Base-by-base conservation (phyloP, 2,797 vertebrate genomes). In the Coracias cyanogaster region DNA sequence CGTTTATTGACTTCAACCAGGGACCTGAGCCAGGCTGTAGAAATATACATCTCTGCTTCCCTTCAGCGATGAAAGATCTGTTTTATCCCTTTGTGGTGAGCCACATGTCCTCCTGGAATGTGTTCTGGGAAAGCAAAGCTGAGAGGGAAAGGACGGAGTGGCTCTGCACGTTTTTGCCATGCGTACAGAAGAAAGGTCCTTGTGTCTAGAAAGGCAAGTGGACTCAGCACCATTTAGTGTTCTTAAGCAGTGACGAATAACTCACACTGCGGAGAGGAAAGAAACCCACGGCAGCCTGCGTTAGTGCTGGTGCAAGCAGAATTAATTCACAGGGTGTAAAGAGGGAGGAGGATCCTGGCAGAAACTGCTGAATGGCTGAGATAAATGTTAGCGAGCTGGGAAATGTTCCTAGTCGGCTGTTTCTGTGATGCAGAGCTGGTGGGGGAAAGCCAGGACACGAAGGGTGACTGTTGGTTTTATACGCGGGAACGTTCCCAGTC, bases 231-330 rank as follows among this genome's bases (percentile, higher is more conserved):
- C 58, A 21, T 79, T 74, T 86, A 69, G 67, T 85, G 28, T 69
- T 93, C 69, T 86, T 90, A 78, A 92, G 78, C 60, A 29, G 49
- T 74, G 71, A 77, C 0, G 0, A 87, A 52, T 90, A 93, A 84
- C 57, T 95, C 48, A 31, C 45, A 7, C 6, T 35, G 35, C 70
- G 17, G 57, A 90, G 54, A 48, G 70, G n/a, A 86, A 80, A 92
- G 90, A 93, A 92, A n/a, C 8, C 54, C 24, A 54, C 8, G 0
- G 92, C 93, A 94, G 81, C 86, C 51, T 70, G 26, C 60, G 73
- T 60, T 89, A 96, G 90, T 93, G 95, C 90, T 96, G 90, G 81
- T 92, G 62, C 91, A 96, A 93, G 96, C 91, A 94, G 93, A 94
- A 95, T 96, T 92, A 94, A 96, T 95, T 97, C 90, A 94, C 60